Base-by-base conservation (phyloP, 2,797 vertebrate genomes). In the Linurgus olivaceus region DNA sequence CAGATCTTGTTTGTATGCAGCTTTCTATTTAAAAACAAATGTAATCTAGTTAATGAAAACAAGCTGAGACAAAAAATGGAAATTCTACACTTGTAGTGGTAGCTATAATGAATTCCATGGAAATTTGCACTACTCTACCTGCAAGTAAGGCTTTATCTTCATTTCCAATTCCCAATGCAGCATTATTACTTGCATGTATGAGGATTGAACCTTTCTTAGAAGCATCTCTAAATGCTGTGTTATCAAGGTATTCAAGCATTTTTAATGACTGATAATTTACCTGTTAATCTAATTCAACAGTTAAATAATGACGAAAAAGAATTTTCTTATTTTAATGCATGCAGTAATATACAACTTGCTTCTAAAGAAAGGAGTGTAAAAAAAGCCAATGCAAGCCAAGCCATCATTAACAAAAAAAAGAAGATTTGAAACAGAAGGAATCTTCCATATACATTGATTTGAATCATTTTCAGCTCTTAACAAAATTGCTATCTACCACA, bases 1-100 rank as follows among this genome's bases (percentile, higher is more conserved):
- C 71, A 76, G 37, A 68, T 66, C 47, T 68, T 70, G 78, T 88
- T 85, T 81, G 20, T 66, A 75, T 90, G 38, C 62, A 79, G 26
- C 37, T 94, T 84, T 88, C 38, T 80, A 51, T 86, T 90, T 93
- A 79, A 89, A 92, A 94, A 94, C 31, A 76, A 76, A 29, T 35
- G 28, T 55, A 88, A 92, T 81, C 31, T 51, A 44, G 12, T 66
- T 70, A 82, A 90, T 79, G 63, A 79, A 94, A 94, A 79, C 40
- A 94, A 87, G 8, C 44, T 91, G 55, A 94, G 35, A 66, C 28
- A 92, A 70, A 40, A 87, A 62, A 89, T 84, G 31, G 62, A 91
- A 87, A 84, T 79, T 82, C 13, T 85, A 45, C 11, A 55, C 25
- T 68, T 84, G 13, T 68, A 83, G 20, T 77, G 42, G 17, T 48